These are phyloP conservation scores for Crotophaga sulcirostris DNA, from an alignment of 2,113 vertebrate species.

Conservation along the genomic window DNA sequence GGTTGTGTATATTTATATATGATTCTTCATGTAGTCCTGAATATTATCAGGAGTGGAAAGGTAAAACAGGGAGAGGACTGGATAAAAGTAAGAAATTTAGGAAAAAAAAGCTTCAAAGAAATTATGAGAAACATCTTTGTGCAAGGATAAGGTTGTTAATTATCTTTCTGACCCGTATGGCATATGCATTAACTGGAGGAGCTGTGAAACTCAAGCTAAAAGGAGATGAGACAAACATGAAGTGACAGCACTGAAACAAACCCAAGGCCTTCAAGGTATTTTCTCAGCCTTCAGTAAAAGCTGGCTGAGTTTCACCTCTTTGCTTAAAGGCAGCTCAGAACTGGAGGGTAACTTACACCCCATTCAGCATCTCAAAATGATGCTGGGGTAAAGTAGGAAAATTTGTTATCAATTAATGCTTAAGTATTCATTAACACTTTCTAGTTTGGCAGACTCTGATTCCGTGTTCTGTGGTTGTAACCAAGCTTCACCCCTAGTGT, in stretches of 20 bases:
- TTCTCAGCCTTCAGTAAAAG: neutral
- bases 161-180: neutral
- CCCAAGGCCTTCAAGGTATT: neutral
- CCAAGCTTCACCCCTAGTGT: accelerated
- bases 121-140: neutral
- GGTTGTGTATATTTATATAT: neutral
- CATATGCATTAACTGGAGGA: neutral
- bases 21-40: neutral
- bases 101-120: neutral
- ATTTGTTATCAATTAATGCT: neutral
- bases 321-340: neutral
- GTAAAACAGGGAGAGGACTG: neutral
- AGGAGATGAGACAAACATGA: neutral
- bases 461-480: neutral
- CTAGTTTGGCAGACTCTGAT: neutral
- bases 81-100: neutral
- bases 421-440: neutral
- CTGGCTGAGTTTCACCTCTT: neutral
- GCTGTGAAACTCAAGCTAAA: neutral
- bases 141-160: neutral
- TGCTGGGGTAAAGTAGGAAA: neutral
- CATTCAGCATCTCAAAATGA: neutral
- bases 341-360: neutral
- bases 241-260: neutral
- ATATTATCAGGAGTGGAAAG: neutral